A percentile compares a stretch with the other conserved stretches of the same genome.
These are phyloP conservation scores for Cyclargus thomasi DNA, from an alignment of 1,140 invertebrate genomes.

Conservation along the genomic window DNA sequence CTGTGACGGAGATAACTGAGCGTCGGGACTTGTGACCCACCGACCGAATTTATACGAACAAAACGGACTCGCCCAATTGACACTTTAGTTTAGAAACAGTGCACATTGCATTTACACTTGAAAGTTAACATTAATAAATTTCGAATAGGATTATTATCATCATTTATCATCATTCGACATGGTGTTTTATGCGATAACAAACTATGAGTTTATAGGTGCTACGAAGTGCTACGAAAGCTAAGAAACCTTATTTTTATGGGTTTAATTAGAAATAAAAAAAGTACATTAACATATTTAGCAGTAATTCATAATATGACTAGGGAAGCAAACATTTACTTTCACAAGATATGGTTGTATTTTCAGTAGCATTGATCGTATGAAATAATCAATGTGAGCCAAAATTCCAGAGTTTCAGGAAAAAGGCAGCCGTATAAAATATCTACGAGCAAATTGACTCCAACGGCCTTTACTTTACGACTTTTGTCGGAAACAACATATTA, in stretches of 20 bases:
- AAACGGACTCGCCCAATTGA: slow-evolving; percentile 9
- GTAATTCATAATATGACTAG: too few relatives aligned
- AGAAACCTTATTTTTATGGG: too few relatives aligned
- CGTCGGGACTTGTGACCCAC: slow-evolving; percentile 23
- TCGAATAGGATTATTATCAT: too few relatives aligned
- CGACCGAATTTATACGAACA: slow-evolving; percentile 15
- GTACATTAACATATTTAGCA: too few relatives aligned
- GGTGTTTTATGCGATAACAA: too few relatives aligned
- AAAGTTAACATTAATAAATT: too few relatives aligned
- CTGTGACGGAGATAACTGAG: slow-evolving; percentile 38
- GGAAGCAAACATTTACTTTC: neutral
- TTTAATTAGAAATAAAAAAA: too few relatives aligned
- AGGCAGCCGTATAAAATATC: slow-evolving; percentile 35
- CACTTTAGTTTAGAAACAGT: neutral
- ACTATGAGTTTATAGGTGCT: too few relatives aligned
- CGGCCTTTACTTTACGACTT: slow-evolving; percentile 51
- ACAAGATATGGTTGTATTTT: neutral
- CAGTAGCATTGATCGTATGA: neutral
- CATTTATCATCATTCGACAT: too few relatives aligned
- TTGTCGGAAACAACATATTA: slow-evolving; percentile 45
- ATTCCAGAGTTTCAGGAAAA: slow-evolving; percentile 6
- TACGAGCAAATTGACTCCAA: slow-evolving; percentile 43
- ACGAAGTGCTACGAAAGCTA: too few relatives aligned
- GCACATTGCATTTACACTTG: too few relatives aligned
- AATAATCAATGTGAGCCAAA: neutral